Percentiles rank a stretch among this genome's conserved stretches.
Conservation (phyloP, 2,797 vertebrate genomes). For the Spondyliosoma cantharus region DNA sequence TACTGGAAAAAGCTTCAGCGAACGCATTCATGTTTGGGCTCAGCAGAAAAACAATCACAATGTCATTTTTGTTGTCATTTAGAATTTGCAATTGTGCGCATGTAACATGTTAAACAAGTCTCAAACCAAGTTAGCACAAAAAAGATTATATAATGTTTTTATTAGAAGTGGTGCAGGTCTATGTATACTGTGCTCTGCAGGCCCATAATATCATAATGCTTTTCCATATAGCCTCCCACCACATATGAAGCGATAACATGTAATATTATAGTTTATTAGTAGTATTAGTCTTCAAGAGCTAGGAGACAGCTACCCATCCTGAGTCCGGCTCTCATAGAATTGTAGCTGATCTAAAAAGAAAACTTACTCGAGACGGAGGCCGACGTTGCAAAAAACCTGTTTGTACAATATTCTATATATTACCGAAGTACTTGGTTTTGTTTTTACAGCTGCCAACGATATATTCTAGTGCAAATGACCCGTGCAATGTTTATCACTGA, state of each 20-base stretch:
- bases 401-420: constrained; percentile 3
- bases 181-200: constrained; percentile 10
- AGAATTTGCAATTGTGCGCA: constrained; percentile 51
- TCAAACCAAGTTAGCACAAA: constrained; percentile 49
- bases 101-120: constrained; percentile 50
- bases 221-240: constrained; percentile 10
- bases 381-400: not conserved
- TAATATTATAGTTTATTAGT: constrained; percentile 15
- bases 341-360: constrained; percentile 3
- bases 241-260: constrained; percentile 21
- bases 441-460: constrained; percentile 7
- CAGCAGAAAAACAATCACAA: constrained; percentile 44
- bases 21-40: constrained; percentile 42
- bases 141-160: constrained; percentile 45
- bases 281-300: not conserved
- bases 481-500: not conserved
- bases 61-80: constrained; percentile 47
- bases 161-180: constrained; percentile 31
- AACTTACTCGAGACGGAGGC: not conserved
- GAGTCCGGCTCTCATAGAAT: constrained; percentile 1
- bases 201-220: constrained; percentile 24
- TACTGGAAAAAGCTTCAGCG: constrained; percentile 27
- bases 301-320: constrained; percentile 8
- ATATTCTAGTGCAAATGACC: not conserved
- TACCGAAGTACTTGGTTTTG: not conserved